Percentiles rank a stretch among this genome's conserved stretches.
Evolutionary conservation across 2,113 vertebrate genomes (phyloP).

Genomic region (Atherinomorus stipes): DNA sequence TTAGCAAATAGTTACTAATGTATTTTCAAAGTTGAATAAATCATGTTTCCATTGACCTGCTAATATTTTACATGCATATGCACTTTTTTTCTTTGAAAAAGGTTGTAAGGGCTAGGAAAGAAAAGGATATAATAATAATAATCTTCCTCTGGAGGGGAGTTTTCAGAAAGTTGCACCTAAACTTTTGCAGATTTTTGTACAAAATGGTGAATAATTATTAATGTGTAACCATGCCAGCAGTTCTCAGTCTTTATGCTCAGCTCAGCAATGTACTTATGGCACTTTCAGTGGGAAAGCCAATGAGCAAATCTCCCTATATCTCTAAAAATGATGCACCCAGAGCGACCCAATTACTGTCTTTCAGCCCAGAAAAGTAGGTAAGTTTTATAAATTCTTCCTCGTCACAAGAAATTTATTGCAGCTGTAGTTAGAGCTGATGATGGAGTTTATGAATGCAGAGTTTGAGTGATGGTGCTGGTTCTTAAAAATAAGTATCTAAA

Average conservation of each 20-base stretch:
- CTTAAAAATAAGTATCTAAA: too few relatives aligned
- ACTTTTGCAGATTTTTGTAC: too few relatives aligned
- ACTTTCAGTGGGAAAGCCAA: neutral
- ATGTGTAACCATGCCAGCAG: neutral
- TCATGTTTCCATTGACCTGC: neutral
- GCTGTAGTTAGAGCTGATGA: neutral
- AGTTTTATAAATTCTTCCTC: neutral
- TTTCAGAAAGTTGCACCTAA: too few relatives aligned
- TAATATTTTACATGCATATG: too few relatives aligned
- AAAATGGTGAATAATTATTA: neutral
- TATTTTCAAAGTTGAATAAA: neutral
- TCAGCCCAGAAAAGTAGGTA: neutral
- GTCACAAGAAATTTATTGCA: neutral
- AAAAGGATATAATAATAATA: too few relatives aligned
- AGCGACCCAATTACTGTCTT: neutral
- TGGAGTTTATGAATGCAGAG: neutral
- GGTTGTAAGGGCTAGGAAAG: too few relatives aligned
- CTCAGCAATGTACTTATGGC: constrained; percentile 3
- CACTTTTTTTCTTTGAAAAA: too few relatives aligned
- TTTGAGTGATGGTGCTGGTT: neutral
- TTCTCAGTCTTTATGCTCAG: neutral
- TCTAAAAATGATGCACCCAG: neutral
- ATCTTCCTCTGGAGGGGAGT: too few relatives aligned
- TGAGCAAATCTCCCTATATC: neutral
- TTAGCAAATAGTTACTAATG: neutral